Conservation (phyloP, 2,888 invertebrate species). For the Ophion costatus region DNA sequence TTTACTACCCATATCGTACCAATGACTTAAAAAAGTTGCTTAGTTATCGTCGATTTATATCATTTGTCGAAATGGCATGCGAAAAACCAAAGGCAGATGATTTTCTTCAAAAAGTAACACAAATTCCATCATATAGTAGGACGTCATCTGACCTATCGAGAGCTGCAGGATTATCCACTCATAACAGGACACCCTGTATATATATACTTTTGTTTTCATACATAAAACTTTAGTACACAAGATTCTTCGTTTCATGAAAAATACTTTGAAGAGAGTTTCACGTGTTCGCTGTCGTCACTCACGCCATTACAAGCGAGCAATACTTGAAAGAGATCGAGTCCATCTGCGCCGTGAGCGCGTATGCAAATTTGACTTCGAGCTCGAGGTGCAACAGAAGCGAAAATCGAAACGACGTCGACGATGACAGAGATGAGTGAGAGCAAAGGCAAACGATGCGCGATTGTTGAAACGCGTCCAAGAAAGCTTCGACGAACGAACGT, state of each 20-base stretch:
- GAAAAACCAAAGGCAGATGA: no score
- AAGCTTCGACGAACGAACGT: constrained; percentile 32
- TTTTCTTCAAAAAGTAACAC: no score
- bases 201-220: no score
- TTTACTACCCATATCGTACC: no score
- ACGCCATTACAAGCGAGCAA: background rate
- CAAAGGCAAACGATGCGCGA: constrained; percentile 31
- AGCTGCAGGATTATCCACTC: no score
- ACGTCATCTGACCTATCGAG: no score
- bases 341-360: constrained; percentile 29
- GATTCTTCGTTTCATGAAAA: background rate
- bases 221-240: no score
- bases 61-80: no score
- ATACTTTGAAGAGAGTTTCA: background rate
- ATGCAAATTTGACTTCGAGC: constrained; percentile 60
- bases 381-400: constrained; percentile 16
- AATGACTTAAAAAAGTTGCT: no score
- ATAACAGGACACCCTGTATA: no score
- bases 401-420: constrained; percentile 47
- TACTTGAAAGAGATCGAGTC: constrained; percentile 13
- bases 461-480: constrained; percentile 32
- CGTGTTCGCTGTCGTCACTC: background rate
- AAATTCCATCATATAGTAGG: no score
- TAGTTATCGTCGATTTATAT: no score
- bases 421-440: constrained; percentile 6